Evolutionary conservation across 1,140 invertebrate species (phyloP).

Genomic region (Drosophila sucinea): DNA sequence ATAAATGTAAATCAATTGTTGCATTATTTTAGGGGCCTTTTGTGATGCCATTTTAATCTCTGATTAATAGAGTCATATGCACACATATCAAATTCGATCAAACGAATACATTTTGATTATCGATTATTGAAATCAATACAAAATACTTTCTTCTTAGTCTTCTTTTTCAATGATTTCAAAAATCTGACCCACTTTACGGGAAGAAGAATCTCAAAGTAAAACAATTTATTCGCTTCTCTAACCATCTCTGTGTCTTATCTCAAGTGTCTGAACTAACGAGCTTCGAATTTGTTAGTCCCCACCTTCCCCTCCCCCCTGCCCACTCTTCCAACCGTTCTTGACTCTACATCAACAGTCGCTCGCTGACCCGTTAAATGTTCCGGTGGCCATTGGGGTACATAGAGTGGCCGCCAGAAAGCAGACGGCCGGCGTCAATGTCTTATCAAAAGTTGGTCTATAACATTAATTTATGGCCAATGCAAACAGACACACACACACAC

Average conservation of each 20-base stretch:
- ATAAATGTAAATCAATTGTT: too few species aligned
- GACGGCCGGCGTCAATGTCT: slow-evolving; percentile 70
- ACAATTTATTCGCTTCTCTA: slow-evolving; percentile 52
- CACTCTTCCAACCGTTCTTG: neutral
- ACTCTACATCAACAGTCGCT: slow-evolving; percentile 50
- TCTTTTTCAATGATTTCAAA: neutral
- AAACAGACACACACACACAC: slow-evolving; percentile 26
- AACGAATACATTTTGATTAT: neutral
- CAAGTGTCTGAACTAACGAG: slow-evolving; percentile 75
- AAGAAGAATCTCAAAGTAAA: slow-evolving; percentile 43
- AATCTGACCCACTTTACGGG: slow-evolving; percentile 35
- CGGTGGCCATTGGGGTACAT: slow-evolving; percentile 49
- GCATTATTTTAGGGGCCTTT: too few species aligned
- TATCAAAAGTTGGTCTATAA: slow-evolving; percentile 77
- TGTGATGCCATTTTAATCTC: too few species aligned
- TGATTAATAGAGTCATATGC: too few species aligned
- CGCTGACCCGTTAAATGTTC: slow-evolving; percentile 75
- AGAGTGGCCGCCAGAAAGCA: slow-evolving; percentile 3
- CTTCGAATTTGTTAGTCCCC: slow-evolving; percentile 67
- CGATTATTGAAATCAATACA: neutral
- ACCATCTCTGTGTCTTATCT: slow-evolving; percentile 62
- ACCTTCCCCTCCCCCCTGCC: neutral
- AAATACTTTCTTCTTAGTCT: neutral
- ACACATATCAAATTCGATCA: neutral
- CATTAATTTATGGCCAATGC: slow-evolving; percentile 75